phyloP scores from a whole-genome alignment of 2,888 invertebrate species.

The Dugesia japonica region DNA sequence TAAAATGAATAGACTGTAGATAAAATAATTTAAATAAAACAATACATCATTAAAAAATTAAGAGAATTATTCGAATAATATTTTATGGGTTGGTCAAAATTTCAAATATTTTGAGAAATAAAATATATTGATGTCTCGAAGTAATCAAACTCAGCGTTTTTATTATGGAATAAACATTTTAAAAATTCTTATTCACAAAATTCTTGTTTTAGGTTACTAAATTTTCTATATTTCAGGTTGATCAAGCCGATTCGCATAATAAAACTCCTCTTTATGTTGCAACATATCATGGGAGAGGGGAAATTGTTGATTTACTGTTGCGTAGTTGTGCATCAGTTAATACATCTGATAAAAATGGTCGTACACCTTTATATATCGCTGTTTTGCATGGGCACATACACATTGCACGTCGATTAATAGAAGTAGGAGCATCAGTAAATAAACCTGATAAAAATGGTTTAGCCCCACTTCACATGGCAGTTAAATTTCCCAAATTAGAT shows the following conservation, averaged over 20 bases:
- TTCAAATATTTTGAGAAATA: too few species aligned
- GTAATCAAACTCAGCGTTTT: too few species aligned
- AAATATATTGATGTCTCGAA: too few species aligned
- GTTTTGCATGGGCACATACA: constrained; percentile 35
- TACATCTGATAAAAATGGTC: constrained; percentile 35
- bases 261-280: constrained; percentile 35
- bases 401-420: constrained; percentile 33
- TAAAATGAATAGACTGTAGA: too few species aligned
- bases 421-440: constrained; percentile 33
- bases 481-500: constrained; percentile 37
- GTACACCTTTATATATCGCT: constrained; percentile 35
- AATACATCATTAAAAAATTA: too few species aligned
- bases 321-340: constrained; percentile 31
- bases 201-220: too few species aligned
- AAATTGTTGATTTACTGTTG: constrained; percentile 34
- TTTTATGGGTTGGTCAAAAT: too few species aligned
- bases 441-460: constrained; percentile 37
- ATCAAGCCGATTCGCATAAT: constrained; percentile 36
- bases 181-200: too few species aligned
- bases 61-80: too few species aligned
- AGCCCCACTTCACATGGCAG: constrained; percentile 41
- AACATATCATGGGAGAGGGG: constrained; percentile 35
- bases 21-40: too few species aligned
- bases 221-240: neutral
- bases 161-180: too few species aligned